These are phyloP conservation scores for Sus cebifrons DNA, from an alignment of 2,797 vertebrate species.

Conservation along the genomic window DNA sequence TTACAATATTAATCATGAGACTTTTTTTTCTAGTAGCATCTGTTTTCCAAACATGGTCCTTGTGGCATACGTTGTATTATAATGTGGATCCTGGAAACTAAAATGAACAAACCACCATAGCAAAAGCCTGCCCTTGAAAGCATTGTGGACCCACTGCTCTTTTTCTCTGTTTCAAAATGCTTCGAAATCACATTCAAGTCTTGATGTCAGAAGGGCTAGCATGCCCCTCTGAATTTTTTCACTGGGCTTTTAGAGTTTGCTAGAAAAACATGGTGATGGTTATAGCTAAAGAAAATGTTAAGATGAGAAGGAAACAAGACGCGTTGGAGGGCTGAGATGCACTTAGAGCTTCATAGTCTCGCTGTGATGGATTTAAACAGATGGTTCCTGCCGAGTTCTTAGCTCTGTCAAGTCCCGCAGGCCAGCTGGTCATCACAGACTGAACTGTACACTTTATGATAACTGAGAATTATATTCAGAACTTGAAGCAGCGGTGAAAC, in stretches of 20 bases:
- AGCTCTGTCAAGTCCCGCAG: background rate
- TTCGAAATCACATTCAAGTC: conserved; percentile 33
- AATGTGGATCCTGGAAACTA: background rate
- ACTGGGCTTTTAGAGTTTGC: conserved; percentile 31
- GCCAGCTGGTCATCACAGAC: background rate
- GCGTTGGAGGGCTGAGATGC: rapidly evolving
- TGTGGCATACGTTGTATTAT: background rate
- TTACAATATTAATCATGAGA: background rate
- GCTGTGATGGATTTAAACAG: background rate
- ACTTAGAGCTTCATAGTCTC: background rate
- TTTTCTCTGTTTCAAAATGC: background rate
- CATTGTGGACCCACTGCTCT: background rate
- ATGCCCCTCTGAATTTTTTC: conserved; percentile 1
- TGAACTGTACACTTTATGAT: background rate
- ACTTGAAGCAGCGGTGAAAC: background rate
- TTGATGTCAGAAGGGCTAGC: background rate
- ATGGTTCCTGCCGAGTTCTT: background rate
- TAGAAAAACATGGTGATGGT: conserved; percentile 37
- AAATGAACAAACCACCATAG: background rate
- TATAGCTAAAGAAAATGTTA: background rate
- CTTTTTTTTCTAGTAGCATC: background rate
- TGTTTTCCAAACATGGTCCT: conserved; percentile 14
- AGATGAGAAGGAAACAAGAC: conserved; percentile 19
- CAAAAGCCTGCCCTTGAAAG: background rate
- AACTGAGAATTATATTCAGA: conserved; percentile 15